Evolutionary conservation across 2,113 vertebrate species (phyloP).

Genomic region (Emydocephalus ijimae): DNA sequence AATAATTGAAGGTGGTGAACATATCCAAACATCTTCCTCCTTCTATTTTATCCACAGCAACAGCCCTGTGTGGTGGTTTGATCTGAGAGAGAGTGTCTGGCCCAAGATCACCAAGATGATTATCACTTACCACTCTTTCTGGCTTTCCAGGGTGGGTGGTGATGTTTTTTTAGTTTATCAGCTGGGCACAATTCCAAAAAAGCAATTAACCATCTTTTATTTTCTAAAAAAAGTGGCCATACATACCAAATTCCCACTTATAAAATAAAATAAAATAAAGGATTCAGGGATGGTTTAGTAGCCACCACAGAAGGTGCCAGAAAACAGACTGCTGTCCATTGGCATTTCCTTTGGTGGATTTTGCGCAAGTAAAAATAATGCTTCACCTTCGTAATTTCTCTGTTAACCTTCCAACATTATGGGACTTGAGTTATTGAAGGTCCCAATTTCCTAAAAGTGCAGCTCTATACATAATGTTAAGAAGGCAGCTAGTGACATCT

Average conservation of each 20-base stretch:
- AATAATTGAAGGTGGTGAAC: not conserved
- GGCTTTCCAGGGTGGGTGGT: not conserved
- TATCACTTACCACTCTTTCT: not conserved
- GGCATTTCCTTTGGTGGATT: not conserved
- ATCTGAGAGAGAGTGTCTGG: not conserved
- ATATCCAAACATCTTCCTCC: not conserved
- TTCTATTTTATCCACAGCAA: not conserved
- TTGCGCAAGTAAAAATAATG: not conserved
- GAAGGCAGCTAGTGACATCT: constrained; percentile 52
- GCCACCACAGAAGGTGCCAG: not conserved
- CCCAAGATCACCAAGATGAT: not conserved
- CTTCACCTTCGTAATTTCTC: not conserved
- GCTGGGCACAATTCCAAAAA: not conserved
- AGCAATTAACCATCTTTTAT: not conserved
- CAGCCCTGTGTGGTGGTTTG: not conserved
- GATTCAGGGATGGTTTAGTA: not conserved
- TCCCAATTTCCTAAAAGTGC: not conserved
- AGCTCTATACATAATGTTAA: accelerated
- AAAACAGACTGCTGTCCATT: not conserved
- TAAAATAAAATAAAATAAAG: not conserved
- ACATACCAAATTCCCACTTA: not conserved
- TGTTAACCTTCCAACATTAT: constrained; percentile 9
- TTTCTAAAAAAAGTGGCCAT: not conserved
- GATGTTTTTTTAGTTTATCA: not conserved
- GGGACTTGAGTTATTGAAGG: not conserved